These are phyloP conservation scores for Latheticus oryzae DNA, from an alignment of 2,888 invertebrate species.

Conservation along the genomic window DNA sequence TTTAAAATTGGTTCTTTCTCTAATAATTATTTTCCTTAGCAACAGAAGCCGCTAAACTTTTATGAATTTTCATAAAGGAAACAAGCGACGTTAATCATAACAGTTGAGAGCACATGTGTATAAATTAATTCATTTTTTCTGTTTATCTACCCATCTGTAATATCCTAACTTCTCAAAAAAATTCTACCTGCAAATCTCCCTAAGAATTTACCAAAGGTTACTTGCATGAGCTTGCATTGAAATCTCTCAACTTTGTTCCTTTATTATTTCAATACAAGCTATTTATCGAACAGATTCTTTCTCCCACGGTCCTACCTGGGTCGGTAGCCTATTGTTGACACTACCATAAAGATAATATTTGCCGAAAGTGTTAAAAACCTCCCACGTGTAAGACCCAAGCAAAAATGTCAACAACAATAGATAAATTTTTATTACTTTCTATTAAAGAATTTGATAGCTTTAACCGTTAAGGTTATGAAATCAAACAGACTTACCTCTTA, in stretches of 20 bases:
- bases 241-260: no score
- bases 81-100: conserved; percentile 10
- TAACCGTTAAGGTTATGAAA: conserved; percentile 21
- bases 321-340: conserved; percentile 6
- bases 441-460: background rate
- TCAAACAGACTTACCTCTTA: conserved; percentile 19
- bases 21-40: background rate
- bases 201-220: conserved; percentile 8
- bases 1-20: background rate
- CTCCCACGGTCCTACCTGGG: conserved; percentile 27
- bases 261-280: conserved; percentile 7
- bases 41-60: no score
- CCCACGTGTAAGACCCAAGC: conserved; percentile 30
- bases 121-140: conserved; percentile 2
- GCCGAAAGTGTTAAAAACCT: conserved; percentile 3
- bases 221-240: conserved; percentile 6
- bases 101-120: conserved; percentile 7
- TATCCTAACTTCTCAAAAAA: conserved; percentile 7
- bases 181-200: conserved; percentile 3
- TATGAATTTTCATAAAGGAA: conserved; percentile 38
- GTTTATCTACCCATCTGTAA: background rate
- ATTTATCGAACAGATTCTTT: background rate
- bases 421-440: no score
- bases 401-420: no score
- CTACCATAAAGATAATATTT: background rate